Percentiles rank a stretch among this genome's conserved stretches.
These are phyloP conservation scores for Tetragnatha versicolor DNA, from an alignment of 1,140 invertebrate genomes.

Conservation along the genomic window DNA sequence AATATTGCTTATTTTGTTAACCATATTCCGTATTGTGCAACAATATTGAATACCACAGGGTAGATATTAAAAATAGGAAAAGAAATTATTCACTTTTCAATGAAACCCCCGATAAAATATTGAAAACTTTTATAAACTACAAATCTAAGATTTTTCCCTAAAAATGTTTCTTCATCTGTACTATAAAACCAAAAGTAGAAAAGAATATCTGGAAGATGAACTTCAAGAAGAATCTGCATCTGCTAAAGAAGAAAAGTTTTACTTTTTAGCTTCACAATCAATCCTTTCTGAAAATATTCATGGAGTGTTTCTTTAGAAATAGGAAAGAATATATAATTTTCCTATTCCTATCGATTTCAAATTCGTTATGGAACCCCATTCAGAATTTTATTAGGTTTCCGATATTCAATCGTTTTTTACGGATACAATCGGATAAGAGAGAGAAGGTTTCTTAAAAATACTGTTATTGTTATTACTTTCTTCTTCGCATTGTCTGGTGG, in stretches of 20 bases:
- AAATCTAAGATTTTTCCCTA: too few relatives aligned
- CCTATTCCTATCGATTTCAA: slow-evolving; percentile 36
- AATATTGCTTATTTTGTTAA: too few relatives aligned
- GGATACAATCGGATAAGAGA: not conserved
- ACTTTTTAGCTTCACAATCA: slow-evolving; percentile 15
- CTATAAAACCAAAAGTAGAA: too few relatives aligned
- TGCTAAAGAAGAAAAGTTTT: slow-evolving; percentile 12
- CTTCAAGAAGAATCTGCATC: slow-evolving; percentile 9
- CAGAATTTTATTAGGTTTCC: slow-evolving; percentile 43
- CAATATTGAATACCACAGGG: too few relatives aligned
- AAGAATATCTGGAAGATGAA: not conserved
- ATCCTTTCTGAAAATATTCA: slow-evolving; percentile 34
- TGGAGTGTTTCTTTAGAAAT: slow-evolving; percentile 1
- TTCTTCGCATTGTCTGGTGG: slow-evolving; percentile 11
- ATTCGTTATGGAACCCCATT: slow-evolving; percentile 27
- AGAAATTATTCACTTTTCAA: too few relatives aligned
- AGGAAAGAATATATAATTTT: slow-evolving; percentile 23
- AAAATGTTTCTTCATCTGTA: not conserved
- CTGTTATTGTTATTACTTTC: slow-evolving; percentile 34
- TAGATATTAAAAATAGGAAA: too few relatives aligned
- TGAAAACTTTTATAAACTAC: too few relatives aligned
- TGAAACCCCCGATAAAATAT: too few relatives aligned
- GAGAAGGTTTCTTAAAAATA: not conserved
- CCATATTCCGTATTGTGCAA: too few relatives aligned
- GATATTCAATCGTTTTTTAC: slow-evolving; percentile 5